Conservation (phyloP, 2,797 vertebrate genomes). For the Cyclura pinguis region DNA sequence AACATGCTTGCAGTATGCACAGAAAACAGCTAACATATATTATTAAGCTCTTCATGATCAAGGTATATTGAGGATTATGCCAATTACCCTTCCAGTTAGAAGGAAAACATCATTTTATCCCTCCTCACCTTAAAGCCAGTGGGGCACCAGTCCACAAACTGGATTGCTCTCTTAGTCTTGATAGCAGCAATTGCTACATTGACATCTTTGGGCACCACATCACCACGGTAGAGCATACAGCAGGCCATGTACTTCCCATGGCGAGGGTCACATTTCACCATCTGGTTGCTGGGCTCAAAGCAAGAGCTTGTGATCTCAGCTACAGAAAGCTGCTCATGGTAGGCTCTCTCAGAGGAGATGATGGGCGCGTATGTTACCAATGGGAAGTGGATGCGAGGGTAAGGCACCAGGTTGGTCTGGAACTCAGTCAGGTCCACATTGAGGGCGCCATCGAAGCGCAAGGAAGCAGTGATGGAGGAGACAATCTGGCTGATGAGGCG, state of each 20-base stretch:
- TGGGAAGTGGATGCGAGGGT: slow-evolving; percentile 83
- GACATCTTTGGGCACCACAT: slow-evolving; percentile 92
- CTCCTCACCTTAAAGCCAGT: slow-evolving; percentile 82
- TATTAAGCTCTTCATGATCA: background rate
- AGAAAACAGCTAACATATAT: background rate
- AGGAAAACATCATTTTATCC: background rate
- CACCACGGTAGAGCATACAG: slow-evolving; percentile 91
- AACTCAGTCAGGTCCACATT: slow-evolving; percentile 83
- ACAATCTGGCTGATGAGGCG: slow-evolving; percentile 82
- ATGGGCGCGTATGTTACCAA: slow-evolving; percentile 82
- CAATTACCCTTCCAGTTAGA: background rate
- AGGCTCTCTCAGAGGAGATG: slow-evolving; percentile 79
- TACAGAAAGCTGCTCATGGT: slow-evolving; percentile 81
- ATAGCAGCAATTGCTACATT: slow-evolving; percentile 90
- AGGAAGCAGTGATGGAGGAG: slow-evolving; percentile 82
- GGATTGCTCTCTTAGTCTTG: slow-evolving; percentile 88
- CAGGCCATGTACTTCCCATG: slow-evolving; percentile 81
- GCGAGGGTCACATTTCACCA: slow-evolving; percentile 83
- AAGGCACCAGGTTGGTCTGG: slow-evolving; percentile 85
- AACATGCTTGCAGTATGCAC: background rate
- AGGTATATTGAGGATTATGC: background rate
- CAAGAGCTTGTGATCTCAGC: slow-evolving; percentile 81
- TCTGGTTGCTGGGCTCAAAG: slow-evolving; percentile 82
- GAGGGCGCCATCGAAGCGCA: slow-evolving; percentile 80
- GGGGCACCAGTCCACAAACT: slow-evolving; percentile 87